Evolutionary conservation across 2,113 vertebrate species (phyloP).

Genomic region (Chrysochloris asiatica): DNA sequence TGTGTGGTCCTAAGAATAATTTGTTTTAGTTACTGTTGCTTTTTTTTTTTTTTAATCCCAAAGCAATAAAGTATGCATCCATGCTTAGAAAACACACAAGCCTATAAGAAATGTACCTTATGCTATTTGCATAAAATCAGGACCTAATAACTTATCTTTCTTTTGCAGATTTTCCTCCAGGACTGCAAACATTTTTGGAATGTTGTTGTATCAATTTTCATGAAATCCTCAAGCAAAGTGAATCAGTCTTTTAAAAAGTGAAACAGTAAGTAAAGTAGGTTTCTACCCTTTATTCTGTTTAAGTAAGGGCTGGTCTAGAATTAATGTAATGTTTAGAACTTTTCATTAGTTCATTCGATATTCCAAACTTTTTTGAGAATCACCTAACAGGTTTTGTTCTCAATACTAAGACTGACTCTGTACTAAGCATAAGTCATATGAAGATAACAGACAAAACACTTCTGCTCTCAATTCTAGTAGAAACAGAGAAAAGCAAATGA

Average conservation of each 20-base stretch:
- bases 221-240: slow-evolving; percentile 3
- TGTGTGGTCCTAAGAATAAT: slow-evolving; percentile 43
- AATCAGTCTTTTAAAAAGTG: not conserved
- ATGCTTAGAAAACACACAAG: slow-evolving; percentile 17
- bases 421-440: not conserved
- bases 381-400: not conserved
- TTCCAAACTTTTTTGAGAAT: slow-evolving; percentile 25
- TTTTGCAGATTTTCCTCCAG: not conserved
- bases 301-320: not conserved
- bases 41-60: not conserved
- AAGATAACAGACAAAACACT: slow-evolving; percentile 24
- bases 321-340: not conserved
- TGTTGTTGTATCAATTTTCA: not conserved
- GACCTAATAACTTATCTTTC: not conserved
- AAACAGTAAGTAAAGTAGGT: too few species aligned
- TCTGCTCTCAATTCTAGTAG: not conserved
- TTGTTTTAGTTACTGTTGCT: not conserved
- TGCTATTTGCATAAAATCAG: not conserved
- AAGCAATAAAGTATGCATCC: not conserved
- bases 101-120: not conserved
- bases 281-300: too few species aligned
- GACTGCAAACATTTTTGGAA: not conserved
- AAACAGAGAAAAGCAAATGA: not conserved
- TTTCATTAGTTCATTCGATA: slow-evolving; percentile 31
- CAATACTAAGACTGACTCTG: not conserved